A percentile compares a stretch with the other conserved stretches of the same genome.
phyloP scores from a whole-genome alignment of 2,888 invertebrate species.

The Ichneumoninae sp. region DNA sequence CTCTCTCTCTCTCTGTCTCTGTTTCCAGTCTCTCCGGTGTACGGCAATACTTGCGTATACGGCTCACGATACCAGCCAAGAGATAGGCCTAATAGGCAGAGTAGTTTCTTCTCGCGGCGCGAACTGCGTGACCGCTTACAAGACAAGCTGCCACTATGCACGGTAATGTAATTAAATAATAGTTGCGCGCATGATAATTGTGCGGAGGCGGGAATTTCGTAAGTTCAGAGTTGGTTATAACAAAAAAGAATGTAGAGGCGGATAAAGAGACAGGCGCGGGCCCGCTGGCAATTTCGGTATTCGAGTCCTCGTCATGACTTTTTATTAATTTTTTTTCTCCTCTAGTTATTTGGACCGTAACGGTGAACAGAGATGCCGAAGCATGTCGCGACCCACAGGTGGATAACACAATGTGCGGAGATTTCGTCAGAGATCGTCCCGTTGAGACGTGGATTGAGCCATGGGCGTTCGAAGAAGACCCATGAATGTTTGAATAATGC shows the following conservation, averaged over 20 bases:
- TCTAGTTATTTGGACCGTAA: neutral
- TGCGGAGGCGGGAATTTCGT: constrained; percentile 25
- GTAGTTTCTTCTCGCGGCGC: constrained; percentile 1
- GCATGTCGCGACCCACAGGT: neutral
- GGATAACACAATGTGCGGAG: neutral
- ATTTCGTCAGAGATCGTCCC: neutral
- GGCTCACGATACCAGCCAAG: constrained; percentile 13
- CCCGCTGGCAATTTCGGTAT: neutral
- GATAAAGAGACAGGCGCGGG: neutral
- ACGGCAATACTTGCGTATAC: neutral
- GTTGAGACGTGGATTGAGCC: neutral
- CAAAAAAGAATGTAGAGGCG: neutral
- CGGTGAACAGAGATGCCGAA: neutral
- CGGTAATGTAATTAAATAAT: constrained; percentile 51
- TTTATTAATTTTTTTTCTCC: neutral
- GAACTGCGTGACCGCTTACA: constrained; percentile 41
- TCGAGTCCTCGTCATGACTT: neutral
- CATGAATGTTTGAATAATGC: neutral
- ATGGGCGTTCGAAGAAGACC: neutral
- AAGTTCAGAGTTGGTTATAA: neutral
- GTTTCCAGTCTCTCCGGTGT: constrained; percentile 5
- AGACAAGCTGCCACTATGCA: constrained; percentile 6
- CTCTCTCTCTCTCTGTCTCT: neutral
- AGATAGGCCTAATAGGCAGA: constrained; percentile 42
- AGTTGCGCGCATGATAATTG: constrained; percentile 41